Evolutionary conservation across 2,888 invertebrate species (phyloP), one percentile per base, ranked within the genome.

Genomic region (Erebia palarica): DNA sequence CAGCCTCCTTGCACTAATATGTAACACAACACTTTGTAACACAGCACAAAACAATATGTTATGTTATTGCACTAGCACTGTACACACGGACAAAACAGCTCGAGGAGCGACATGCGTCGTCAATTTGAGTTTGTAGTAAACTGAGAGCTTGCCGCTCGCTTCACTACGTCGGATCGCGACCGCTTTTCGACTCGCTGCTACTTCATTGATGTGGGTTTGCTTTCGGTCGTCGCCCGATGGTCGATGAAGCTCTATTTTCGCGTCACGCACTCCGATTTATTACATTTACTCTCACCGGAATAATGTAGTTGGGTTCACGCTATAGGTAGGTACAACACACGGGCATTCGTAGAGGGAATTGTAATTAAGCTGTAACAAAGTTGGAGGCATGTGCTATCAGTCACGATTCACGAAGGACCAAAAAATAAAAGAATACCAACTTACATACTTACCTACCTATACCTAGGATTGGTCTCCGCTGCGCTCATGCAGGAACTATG

Each of bases 1-100:
- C 44, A 85, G 84, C 82, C 85, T 83, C 86, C 87, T 86, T 84
- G 88, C 89, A 87, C 87, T 83, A 84, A 84, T 84, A 85, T 80
- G 83, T 83, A 76, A 83, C 91, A 91, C 91, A 85, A 88, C 86
- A 87, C 87, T 87, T 72, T 84, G 89, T 58, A 21, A 84, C 92
- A 93, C 92, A 85, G 84, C 89, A 92, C 91, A 84, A 84, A 91
- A 92, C 88, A 85, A 87, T 87, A 83, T 89, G 92, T 91, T 90
- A 88, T 89, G 90, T 90, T 91, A 91, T 87, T 88, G 80, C 91
- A 92, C 90, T 87, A 89, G 85, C 91, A 91, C 92, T 86, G 87
- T 88, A 84, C 86, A 91, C 90, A 83, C 91, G 91, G 86, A 78
- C 85, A 86, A 86, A 82, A 84, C 79, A 81, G 82, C 85, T 84